Conservation (phyloP, 2,113 vertebrate species). For the Oceanites oceanicus region DNA sequence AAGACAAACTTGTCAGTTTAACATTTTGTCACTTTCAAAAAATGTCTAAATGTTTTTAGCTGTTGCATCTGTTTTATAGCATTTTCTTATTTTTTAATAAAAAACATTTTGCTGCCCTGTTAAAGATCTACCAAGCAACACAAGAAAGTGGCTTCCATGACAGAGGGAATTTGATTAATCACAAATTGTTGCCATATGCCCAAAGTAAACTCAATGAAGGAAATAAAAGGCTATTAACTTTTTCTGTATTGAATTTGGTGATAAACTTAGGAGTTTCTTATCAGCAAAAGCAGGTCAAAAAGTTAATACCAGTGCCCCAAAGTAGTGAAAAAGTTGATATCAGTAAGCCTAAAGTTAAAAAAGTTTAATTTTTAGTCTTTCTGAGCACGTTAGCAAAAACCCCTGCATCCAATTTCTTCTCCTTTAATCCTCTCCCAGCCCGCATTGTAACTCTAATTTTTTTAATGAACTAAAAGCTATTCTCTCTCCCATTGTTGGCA, state of each 20-base stretch:
- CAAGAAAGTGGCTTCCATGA: constrained; percentile 10
- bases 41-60: not conserved
- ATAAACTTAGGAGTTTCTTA: constrained; percentile 9
- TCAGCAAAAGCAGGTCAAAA: not conserved
- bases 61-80: not conserved
- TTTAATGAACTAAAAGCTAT: not conserved
- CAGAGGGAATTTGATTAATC: constrained; percentile 11
- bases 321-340: not conserved
- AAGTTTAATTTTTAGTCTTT: not conserved
- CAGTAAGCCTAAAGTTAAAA: not conserved
- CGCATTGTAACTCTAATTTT: not conserved
- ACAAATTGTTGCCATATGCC: constrained; percentile 52
- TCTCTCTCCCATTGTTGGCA: not conserved
- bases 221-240: constrained; percentile 15
- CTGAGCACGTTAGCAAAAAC: not conserved
- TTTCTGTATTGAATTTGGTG: not conserved
- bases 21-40: not conserved
- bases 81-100: not conserved
- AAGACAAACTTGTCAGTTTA: not conserved
- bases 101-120: not conserved
- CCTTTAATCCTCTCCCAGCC: not conserved
- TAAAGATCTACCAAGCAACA: not conserved
- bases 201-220: not conserved
- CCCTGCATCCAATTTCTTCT: rapidly evolving
- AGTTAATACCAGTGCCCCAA: not conserved